Conservation (phyloP, 2,797 vertebrate species). For the Urophycis tenuis region DNA sequence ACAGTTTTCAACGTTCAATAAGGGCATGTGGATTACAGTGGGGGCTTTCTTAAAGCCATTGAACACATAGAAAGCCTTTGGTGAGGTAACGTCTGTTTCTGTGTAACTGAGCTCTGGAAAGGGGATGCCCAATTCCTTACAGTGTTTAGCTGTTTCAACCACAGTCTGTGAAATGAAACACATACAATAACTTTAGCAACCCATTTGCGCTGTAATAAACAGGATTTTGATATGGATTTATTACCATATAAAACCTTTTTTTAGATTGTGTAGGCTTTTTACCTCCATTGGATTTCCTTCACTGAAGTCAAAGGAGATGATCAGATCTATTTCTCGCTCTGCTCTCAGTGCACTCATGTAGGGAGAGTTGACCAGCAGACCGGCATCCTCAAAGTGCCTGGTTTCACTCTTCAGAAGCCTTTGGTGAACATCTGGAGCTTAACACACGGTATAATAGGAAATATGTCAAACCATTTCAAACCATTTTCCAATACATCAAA, state of each 20-base stretch:
- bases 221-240: neutral
- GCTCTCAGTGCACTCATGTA: conserved; percentile 13
- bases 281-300: conserved; percentile 22
- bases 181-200: neutral
- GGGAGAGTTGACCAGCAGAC: conserved; percentile 14
- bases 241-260: neutral
- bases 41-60: neutral
- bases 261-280: neutral
- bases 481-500: too few relatives aligned
- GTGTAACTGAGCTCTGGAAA: conserved; percentile 11
- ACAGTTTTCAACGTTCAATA: conserved; percentile 21
- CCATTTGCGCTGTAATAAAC: neutral
- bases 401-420: neutral
- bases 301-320: conserved; percentile 28
- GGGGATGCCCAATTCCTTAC: conserved; percentile 2
- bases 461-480: neutral
- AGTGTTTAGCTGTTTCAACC: neutral
- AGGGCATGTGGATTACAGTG: conserved; percentile 24
- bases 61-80: conserved; percentile 20
- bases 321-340: conserved; percentile 23
- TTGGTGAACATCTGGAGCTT: neutral
- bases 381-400: conserved; percentile 10
- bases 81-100: neutral
- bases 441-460: neutral
- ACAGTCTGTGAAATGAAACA: conserved; percentile 14